Conservation (phyloP, 2,888 invertebrate species). For the Aleiodes alternator region DNA sequence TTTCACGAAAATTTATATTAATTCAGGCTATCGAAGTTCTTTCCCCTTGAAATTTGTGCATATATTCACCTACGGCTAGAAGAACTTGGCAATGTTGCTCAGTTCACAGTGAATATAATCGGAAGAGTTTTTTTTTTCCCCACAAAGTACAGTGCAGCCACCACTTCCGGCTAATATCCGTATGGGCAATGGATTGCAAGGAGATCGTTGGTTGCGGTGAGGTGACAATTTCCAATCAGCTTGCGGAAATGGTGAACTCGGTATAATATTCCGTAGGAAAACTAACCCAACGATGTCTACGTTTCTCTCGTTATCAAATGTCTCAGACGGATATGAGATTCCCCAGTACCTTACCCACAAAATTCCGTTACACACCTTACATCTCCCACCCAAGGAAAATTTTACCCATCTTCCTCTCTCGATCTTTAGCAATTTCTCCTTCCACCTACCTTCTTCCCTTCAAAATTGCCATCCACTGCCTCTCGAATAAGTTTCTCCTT, state of each 20-base stretch:
- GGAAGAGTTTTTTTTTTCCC: conserved; percentile 62
- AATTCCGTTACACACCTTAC: conserved; percentile 55
- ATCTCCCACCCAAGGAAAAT: too few relatives aligned
- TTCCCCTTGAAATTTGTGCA: too few relatives aligned
- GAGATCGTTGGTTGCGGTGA: conserved; percentile 64
- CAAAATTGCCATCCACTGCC: neutral
- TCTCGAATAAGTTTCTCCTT: conserved; percentile 40
- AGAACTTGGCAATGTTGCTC: neutral
- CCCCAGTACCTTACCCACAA: conserved; percentile 61
- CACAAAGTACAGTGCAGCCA: conserved; percentile 50
- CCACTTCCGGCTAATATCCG: conserved; percentile 69
- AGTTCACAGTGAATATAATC: conserved; percentile 61
- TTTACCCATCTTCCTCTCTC: conserved; percentile 12
- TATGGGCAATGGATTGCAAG: conserved; percentile 65
- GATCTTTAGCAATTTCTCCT: neutral
- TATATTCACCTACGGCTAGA: neutral
- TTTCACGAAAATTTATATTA: too few relatives aligned
- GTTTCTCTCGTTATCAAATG: conserved; percentile 63
- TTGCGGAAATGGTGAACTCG: conserved; percentile 68
- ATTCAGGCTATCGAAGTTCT: too few relatives aligned
- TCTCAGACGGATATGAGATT: conserved; percentile 73
- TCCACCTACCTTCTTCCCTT: too few relatives aligned
- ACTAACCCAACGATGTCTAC: conserved; percentile 39
- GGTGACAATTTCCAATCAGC: conserved; percentile 72
- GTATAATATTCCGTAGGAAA: conserved; percentile 67